phyloP scores from a whole-genome alignment of 1,140 invertebrate species.

The Andrena cerasifolii region DNA sequence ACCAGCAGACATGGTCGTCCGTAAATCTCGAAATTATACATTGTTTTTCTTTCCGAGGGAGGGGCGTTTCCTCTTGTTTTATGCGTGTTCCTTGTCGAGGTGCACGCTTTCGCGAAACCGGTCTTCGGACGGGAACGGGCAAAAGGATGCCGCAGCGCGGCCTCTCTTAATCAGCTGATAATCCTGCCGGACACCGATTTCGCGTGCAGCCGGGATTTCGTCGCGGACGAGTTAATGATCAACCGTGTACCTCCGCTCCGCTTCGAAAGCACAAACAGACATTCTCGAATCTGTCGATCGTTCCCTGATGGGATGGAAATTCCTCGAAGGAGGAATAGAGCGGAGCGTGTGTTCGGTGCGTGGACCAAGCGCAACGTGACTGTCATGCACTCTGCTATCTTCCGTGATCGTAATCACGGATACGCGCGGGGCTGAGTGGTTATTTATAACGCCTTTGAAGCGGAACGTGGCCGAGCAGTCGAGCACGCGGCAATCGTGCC shows the following conservation, averaged over 20 bases:
- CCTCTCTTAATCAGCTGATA: conserved; percentile 20
- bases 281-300: neutral
- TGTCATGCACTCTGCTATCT: conserved; percentile 58
- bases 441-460: conserved; percentile 65
- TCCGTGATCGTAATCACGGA: conserved; percentile 64
- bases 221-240: conserved; percentile 9
- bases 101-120: conserved; percentile 32
- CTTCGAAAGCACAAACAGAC: no score
- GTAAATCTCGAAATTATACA: conserved; percentile 28
- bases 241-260: no score
- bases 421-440: conserved; percentile 53
- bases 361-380: conserved; percentile 56
- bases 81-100: neutral
- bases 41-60: conserved; percentile 17
- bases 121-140: neutral
- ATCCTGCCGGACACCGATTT: neutral
- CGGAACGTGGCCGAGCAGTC: conserved; percentile 46
- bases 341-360: conserved; percentile 38
- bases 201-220: neutral
- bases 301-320: neutral
- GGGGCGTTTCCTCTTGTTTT: neutral
- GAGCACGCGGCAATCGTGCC: conserved; percentile 40
- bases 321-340: neutral
- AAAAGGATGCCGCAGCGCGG: neutral
- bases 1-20: neutral